phyloP scores from a whole-genome alignment of 2,797 vertebrate species.

The Pipistrellus kuhlii region DNA sequence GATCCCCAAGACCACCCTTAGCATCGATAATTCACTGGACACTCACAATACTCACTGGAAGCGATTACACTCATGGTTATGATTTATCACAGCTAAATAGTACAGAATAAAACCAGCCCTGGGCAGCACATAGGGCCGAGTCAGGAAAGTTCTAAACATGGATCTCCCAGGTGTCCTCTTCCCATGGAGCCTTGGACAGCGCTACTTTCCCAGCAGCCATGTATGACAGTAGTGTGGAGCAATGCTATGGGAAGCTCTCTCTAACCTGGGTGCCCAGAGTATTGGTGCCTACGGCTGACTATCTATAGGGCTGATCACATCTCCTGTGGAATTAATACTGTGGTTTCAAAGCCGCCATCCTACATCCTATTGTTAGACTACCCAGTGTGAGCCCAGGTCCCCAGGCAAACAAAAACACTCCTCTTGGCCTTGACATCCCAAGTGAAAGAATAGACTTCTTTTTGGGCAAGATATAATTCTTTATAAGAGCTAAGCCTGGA shows the following conservation, averaged over 20 bases:
- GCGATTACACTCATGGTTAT: neutral
- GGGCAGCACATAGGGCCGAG: neutral
- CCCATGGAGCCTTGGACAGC: fast-evolving
- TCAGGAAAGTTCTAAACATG: neutral
- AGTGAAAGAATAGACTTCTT: neutral
- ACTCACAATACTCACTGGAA: neutral
- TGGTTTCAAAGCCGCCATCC: neutral
- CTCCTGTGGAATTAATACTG: neutral
- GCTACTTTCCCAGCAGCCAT: neutral
- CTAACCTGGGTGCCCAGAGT: neutral
- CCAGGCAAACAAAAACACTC: neutral
- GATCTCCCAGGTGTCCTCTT: neutral
- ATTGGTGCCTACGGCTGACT: neutral
- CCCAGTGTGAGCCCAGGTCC: neutral
- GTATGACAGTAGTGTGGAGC: no score
- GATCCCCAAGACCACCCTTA: neutral
- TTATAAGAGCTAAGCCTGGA: neutral
- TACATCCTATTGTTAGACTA: neutral
- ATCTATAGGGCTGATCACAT: neutral
- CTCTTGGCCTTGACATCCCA: neutral
- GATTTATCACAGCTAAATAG: neutral
- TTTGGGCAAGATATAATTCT: neutral
- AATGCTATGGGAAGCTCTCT: neutral
- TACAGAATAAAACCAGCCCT: neutral
- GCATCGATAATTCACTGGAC: neutral